Percentiles rank a stretch among this genome's conserved stretches.
Evolutionary conservation across 2,113 vertebrate species (phyloP).

Genomic region (Callospermophilus lateralis): DNA sequence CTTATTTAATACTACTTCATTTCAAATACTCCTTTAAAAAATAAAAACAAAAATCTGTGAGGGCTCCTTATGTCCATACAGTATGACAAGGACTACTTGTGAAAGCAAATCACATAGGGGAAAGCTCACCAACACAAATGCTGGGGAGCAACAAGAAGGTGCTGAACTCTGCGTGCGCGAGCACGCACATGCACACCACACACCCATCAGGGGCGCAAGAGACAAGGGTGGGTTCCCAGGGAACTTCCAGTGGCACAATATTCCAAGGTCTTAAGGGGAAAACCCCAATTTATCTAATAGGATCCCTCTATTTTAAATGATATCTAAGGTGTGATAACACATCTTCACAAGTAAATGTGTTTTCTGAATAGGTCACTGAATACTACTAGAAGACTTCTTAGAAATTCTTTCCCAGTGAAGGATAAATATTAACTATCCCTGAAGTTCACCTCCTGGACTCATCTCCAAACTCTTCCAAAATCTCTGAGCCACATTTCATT

Average conservation of each 20-base stretch:
- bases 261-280: not conserved
- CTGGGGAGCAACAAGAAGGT: rapidly evolving
- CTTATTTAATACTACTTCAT: not conserved
- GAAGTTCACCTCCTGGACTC: not conserved
- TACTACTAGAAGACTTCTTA: no score
- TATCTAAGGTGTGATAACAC: not conserved
- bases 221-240: not conserved
- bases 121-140: not conserved
- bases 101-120: not conserved
- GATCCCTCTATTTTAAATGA: not conserved
- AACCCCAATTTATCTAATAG: not conserved
- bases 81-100: not conserved
- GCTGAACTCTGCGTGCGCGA: not conserved
- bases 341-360: not conserved
- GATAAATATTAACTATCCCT: not conserved
- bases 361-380: not conserved
- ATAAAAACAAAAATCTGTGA: not conserved
- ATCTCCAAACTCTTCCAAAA: slow-evolving; percentile 41
- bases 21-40: not conserved
- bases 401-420: not conserved
- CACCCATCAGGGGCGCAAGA: not conserved
- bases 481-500: slow-evolving; percentile 21
- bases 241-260: not conserved
- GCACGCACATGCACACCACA: no score
- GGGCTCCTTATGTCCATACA: rapidly evolving